These are phyloP conservation scores for Chelonus formosanus DNA, from an alignment of 2,888 invertebrate genomes.

Conservation along the genomic window DNA sequence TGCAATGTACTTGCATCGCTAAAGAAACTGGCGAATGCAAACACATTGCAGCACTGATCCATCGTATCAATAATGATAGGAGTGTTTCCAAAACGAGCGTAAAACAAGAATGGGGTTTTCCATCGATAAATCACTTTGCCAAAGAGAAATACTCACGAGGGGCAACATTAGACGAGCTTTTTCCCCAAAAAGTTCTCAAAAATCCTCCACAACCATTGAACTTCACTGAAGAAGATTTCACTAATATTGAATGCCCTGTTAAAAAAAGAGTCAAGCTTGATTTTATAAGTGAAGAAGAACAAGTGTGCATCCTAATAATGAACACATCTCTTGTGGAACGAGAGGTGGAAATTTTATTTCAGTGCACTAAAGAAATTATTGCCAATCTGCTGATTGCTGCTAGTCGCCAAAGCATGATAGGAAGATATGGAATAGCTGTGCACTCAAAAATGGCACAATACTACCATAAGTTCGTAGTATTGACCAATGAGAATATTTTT, in stretches of 20 bases:
- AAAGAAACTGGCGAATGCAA: neutral
- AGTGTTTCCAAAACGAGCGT: conserved; percentile 17
- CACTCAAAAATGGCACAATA: conserved; percentile 8
- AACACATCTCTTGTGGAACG: no score
- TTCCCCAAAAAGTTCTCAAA: neutral
- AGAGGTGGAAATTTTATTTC: no score
- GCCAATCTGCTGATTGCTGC: neutral
- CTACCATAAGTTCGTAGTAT: conserved; percentile 27
- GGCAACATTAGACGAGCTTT: neutral
- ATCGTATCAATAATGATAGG: conserved; percentile 9
- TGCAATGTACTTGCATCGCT: neutral
- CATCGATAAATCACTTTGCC: conserved; percentile 7
- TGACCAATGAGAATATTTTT: conserved; percentile 27
- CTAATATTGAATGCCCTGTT: neutral
- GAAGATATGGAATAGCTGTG: neutral
- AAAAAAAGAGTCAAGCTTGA: neutral
- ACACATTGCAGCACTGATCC: conserved; percentile 9
- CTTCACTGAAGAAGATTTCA: neutral
- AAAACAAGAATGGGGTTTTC: conserved; percentile 15
- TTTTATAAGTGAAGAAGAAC: neutral
- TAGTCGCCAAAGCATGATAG: neutral
- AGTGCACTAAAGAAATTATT: neutral
- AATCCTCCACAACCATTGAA: neutral
- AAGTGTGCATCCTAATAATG: neutral
- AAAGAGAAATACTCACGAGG: conserved; percentile 7